Base-by-base conservation (phyloP, 92 coral and sea anemone genomes). In the Paramuricea clavata region DNA sequence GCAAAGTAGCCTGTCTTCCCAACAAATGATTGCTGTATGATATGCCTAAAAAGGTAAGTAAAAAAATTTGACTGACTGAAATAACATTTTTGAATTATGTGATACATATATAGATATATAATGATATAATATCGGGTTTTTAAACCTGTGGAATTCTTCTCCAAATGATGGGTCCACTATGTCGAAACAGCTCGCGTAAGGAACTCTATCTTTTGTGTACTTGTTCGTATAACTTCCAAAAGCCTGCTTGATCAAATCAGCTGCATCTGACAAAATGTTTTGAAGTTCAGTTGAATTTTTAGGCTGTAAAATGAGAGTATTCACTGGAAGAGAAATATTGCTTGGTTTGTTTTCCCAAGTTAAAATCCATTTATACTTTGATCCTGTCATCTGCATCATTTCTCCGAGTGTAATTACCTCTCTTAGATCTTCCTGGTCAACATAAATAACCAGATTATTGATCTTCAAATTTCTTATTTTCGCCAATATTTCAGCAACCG, bases 1-100 rank as follows among this genome's bases (percentile, higher is more conserved):
- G 56, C 74, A 69, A 90, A 76, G 6, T 39, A 76, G 15, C 94
- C 94, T 32, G 94, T 88, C 61, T 76, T 84, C 26, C 94, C 94
- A 30, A 34, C 54, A 39, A 79, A 79, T 22, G 84, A 79, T 28
- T 79, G 50, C 54, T 43, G 56, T 36, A 79, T 6, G 31, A 79
- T 34, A 61, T 34, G 56, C 67, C 84, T 79, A 21, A 10, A n/a
- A 25, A 30, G 6, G 21, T 12, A 69, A 33, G 32, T 34, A 69
- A 28, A 10, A 31, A 34, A 27, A 57, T n/a, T n/a, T n/a, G n/a
- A n/a, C n/a, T n/a, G n/a, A n/a, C n/a, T n/a, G n/a, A n/a, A n/a
- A n/a, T n/a, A n/a, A n/a, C n/a, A n/a, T n/a, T n/a, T n/a, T n/a
- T n/a, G n/a, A n/a, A n/a, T n/a, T n/a, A n/a, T n/a, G n/a, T n/a